phyloP scores from a whole-genome alignment of 2,113 vertebrate genomes.

The Pteruthius melanotis region DNA sequence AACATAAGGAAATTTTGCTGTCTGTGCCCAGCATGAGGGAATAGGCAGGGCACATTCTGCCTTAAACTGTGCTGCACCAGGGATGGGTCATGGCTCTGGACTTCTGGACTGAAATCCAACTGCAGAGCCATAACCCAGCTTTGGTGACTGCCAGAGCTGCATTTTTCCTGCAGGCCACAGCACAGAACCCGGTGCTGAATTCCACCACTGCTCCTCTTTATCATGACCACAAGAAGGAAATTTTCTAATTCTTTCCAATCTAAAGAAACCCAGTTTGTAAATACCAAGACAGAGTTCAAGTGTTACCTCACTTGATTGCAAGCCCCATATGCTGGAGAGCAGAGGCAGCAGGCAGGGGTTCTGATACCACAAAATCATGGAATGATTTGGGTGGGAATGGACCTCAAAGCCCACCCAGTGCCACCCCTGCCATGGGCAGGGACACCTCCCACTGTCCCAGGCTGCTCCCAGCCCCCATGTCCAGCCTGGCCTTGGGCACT shows the following conservation, averaged over 20 bases:
- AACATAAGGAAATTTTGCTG: background rate
- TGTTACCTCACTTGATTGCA: background rate
- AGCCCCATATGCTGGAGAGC: background rate
- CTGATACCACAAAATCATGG: background rate
- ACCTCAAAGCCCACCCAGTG: fast-evolving
- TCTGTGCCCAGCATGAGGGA: background rate
- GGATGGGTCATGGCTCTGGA: background rate
- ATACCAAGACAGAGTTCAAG: background rate
- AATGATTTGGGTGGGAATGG: background rate
- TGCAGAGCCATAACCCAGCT: background rate
- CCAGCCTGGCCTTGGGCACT: background rate
- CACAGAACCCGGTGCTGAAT: fast-evolving
- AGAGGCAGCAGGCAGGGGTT: background rate
- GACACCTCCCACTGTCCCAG: background rate
- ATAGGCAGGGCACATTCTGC: background rate
- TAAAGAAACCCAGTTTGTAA: background rate
- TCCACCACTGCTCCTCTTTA: background rate
- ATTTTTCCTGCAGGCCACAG: background rate
- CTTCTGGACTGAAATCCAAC: background rate
- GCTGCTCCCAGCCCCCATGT: background rate
- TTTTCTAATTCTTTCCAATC: background rate
- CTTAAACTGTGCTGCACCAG: background rate
- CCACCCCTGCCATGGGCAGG: background rate
- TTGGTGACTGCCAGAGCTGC: background rate
- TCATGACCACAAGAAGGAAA: background rate